Evolutionary conservation across 2,113 vertebrate species (phyloP), one percentile per base, ranked within the genome.

Genomic region (Pseudorasbora parva): DNA sequence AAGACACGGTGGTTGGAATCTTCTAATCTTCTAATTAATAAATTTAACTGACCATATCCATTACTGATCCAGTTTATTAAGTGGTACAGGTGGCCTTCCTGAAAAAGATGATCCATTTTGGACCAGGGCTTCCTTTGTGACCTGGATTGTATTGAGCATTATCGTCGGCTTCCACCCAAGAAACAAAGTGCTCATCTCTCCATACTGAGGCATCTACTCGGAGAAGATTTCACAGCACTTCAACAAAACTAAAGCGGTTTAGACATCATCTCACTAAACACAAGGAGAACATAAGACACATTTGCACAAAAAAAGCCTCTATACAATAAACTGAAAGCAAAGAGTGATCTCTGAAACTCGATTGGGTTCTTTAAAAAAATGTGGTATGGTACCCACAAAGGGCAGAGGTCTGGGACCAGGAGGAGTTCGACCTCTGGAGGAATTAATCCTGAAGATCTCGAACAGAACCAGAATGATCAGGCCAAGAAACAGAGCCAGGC

Each of bases 331-430:
- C 8, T 71, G 25, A 49, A 47, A 17, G 2, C 14, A 43, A 62
- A 74, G 14, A 86, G 86, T 60, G 47, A 56, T 79, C 21, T 80
- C 2, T 77, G 45, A 15, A 47, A 51, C 19, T 47, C 54, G 45
- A 86, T 5, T 19, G 75, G 84, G 2, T 87, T n/a, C 64, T 62
- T 84, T 21, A 83, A 8, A n/a, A 3, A 87, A 43, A 25, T 84
- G 41, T 2, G 77, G 54, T 3, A 87, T 1, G 33, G 76, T 88
- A 37, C 88, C 88, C 10, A 84, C 14, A 14, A 89, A 84, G 12
- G 79, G 84, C 17, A 88, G 45, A 3, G 87, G 85, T 64, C 17
- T 84, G 56, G 87, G 88, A 7, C 86, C 88, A 9, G 83, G 87
- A 51, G 88, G 88, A 79, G 8, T n/a, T 8, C 23, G 68, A 59